phyloP scores from a whole-genome alignment of 2,113 vertebrate genomes.

The Microtus oregoni region DNA sequence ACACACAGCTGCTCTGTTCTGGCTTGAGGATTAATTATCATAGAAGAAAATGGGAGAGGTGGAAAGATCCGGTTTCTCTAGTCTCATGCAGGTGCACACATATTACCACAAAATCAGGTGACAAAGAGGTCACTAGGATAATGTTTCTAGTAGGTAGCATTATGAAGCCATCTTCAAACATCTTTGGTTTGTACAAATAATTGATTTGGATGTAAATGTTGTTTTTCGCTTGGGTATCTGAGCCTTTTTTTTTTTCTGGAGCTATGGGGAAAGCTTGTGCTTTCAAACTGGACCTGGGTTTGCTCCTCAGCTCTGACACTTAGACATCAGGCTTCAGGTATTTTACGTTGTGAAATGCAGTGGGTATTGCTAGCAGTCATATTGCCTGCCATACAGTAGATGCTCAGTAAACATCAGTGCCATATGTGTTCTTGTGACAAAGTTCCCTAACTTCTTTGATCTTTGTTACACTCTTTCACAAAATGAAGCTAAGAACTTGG shows the following conservation, averaged over 20 bases:
- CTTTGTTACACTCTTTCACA: not conserved
- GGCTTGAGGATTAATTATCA: not conserved
- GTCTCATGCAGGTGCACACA: not conserved
- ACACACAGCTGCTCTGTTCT: conserved; percentile 11
- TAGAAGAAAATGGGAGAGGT: not conserved
- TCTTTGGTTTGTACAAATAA: not conserved
- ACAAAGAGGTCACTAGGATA: not conserved
- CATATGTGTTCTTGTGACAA: not conserved
- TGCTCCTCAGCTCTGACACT: not conserved
- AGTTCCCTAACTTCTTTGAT: not conserved
- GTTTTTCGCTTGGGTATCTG: not conserved
- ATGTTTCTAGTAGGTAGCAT: not conserved
- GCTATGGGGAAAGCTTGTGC: not conserved
- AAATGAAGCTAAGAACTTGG: not conserved
- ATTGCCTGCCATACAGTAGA: not conserved
- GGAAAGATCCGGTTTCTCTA: not conserved
- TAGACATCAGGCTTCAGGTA: not conserved
- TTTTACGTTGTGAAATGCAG: not conserved
- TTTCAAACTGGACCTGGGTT: not conserved
- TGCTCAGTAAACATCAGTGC: not conserved
- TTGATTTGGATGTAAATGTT: not conserved
- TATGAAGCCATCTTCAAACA: not conserved
- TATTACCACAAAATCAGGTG: not conserved
- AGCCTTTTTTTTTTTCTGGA: not conserved
- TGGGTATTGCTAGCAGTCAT: not conserved